These are phyloP conservation scores for Perodicticus potto DNA, from an alignment of 2,797 vertebrate genomes.

Conservation along the genomic window DNA sequence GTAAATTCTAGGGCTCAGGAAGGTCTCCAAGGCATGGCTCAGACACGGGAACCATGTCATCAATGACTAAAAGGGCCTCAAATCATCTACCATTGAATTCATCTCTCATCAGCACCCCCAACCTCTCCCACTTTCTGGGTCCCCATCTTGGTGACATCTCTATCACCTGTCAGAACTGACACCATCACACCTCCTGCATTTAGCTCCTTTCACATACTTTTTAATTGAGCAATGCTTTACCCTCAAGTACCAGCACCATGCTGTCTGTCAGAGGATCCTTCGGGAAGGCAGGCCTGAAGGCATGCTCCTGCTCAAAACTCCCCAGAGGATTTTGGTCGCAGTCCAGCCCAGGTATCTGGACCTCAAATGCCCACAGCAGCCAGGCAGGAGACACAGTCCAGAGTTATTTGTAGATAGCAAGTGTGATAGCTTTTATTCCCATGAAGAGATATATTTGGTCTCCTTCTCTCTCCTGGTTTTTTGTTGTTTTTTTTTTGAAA, in stretches of 20 bases:
- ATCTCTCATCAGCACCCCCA: not conserved
- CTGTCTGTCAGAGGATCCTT: not conserved
- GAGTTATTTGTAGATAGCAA: not conserved
- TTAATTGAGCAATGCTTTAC: not conserved
- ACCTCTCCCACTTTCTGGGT: not conserved
- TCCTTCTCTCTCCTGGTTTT: not conserved
- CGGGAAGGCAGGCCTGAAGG: conserved; percentile 4
- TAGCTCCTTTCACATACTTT: not conserved
- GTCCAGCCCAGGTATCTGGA: not conserved
- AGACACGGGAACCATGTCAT: not conserved
- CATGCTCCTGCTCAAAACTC: not conserved
- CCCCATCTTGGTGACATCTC: not conserved
- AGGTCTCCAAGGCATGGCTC: not conserved
- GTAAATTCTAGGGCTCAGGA: not conserved
- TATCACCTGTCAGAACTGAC: not conserved
- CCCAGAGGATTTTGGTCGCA: not conserved
- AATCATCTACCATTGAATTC: not conserved
- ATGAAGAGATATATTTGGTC: not conserved
- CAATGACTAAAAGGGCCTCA: not conserved
- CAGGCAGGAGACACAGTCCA: not conserved
- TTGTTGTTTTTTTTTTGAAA: too few species aligned
- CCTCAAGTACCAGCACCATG: too few species aligned
- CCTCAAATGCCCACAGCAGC: not conserved
- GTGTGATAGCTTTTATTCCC: not conserved
- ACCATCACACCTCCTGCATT: not conserved